phyloP scores from a whole-genome alignment of 2,888 invertebrate genomes.

The Dendrolimus houi region DNA sequence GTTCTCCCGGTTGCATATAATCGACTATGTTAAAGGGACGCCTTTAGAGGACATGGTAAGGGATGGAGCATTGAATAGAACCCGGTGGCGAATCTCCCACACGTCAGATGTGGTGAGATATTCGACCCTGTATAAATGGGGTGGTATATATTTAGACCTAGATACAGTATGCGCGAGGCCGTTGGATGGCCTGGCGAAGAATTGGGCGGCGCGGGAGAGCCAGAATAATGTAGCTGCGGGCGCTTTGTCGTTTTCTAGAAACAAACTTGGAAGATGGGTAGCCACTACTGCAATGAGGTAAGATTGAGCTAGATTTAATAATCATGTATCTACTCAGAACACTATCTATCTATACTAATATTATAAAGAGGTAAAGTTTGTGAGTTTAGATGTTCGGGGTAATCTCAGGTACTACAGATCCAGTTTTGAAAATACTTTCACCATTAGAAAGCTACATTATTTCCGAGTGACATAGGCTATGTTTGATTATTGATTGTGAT shows the following conservation, averaged over 20 bases:
- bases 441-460: too few relatives aligned
- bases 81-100: conserved; percentile 75
- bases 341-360: too few relatives aligned
- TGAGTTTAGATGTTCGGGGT: too few relatives aligned
- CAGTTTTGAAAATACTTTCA: too few relatives aligned
- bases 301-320: conserved; percentile 1
- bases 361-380: too few relatives aligned
- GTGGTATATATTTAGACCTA: conserved; percentile 86
- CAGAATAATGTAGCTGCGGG: conserved; percentile 79
- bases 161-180: conserved; percentile 82
- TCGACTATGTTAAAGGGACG: conserved; percentile 69
- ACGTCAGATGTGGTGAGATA: conserved; percentile 80
- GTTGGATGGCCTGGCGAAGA: conserved; percentile 67
- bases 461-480: too few relatives aligned
- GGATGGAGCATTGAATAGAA: conserved; percentile 57
- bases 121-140: conserved; percentile 83
- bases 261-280: conserved; percentile 23
- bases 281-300: conserved; percentile 26
- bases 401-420: too few relatives aligned
- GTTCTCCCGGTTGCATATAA: conserved; percentile 64
- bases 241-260: conserved; percentile 74
- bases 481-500: too few relatives aligned
- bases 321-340: too few relatives aligned
- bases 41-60: conserved; percentile 73
- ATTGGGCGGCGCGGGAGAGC: conserved; percentile 81